A percentile compares a stretch with the other conserved stretches of the same genome.
Evolutionary conservation across 1,140 invertebrate species (phyloP).

Genomic region (Calycopis cecrops): DNA sequence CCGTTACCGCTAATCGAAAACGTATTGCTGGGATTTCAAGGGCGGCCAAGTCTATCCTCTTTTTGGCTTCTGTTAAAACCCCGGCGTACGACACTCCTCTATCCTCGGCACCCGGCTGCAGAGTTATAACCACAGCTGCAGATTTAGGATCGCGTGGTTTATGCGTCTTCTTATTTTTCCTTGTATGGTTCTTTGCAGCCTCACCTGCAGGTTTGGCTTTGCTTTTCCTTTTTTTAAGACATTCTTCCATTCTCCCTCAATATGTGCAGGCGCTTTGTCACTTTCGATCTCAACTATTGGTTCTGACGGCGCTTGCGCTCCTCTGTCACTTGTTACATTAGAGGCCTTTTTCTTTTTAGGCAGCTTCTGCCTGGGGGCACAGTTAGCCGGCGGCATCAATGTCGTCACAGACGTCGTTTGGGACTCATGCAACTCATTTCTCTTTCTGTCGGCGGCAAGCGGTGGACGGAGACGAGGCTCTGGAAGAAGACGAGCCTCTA

Average conservation of each 20-base stretch:
- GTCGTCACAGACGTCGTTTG: not conserved
- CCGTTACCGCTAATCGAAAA: no score
- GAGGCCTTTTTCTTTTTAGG: not conserved
- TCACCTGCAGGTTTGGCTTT: no score
- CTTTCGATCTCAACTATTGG: not conserved
- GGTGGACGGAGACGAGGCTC: conserved; percentile 1
- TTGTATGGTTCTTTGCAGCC: not conserved
- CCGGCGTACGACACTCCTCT: no score
- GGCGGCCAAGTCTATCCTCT: no score
- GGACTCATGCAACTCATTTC: no score
- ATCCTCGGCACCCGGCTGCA: not conserved
- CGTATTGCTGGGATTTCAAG: no score
- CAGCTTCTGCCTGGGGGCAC: no score
- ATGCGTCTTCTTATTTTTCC: not conserved
- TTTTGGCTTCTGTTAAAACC: no score
- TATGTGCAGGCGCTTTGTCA: not conserved
- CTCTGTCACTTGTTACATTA: not conserved
- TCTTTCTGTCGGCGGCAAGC: conserved; percentile 9
- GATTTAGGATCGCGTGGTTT: not conserved
- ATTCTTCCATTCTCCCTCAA: not conserved
- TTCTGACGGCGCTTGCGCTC: no score
- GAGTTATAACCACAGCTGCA: not conserved
- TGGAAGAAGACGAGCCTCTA: conserved; percentile 8
- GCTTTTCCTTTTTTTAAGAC: no score
- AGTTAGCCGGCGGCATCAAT: not conserved